phyloP scores from a whole-genome alignment of 2,888 invertebrate genomes.

The Melanotus villosus region DNA sequence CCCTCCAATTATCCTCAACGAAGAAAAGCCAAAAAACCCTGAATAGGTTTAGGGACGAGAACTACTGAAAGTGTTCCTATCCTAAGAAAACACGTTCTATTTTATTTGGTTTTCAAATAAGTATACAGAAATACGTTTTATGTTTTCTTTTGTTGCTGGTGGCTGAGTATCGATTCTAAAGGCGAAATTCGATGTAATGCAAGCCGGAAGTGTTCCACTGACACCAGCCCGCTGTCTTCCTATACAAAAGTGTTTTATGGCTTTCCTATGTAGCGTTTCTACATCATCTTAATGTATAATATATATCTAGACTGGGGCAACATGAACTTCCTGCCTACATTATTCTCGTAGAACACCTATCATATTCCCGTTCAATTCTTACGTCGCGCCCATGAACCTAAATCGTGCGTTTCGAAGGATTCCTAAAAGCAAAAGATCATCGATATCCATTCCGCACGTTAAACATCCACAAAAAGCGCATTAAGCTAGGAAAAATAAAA shows the following conservation, averaged over 20 bases:
- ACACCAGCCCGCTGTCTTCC: conserved; percentile 30
- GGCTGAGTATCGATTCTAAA: conserved; percentile 17
- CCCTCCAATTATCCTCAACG: too few relatives aligned
- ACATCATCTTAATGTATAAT: conserved; percentile 35
- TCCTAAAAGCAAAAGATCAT: background rate
- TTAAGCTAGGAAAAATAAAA: background rate
- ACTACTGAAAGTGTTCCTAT: too few relatives aligned
- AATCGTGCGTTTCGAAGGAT: background rate
- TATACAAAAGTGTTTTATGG: conserved; percentile 39
- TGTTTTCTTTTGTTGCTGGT: conserved; percentile 11
- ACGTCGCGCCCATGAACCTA: background rate
- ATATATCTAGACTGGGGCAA: conserved; percentile 11
- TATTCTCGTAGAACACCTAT: conserved; percentile 5
- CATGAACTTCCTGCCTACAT: background rate
- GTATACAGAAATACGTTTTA: conserved; percentile 7
- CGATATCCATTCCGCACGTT: background rate
- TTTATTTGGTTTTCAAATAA: background rate
- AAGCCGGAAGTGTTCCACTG: conserved; percentile 29
- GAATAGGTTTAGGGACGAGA: too few relatives aligned
- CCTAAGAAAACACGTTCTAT: background rate
- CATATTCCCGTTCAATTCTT: background rate
- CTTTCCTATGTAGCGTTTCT: conserved; percentile 31
- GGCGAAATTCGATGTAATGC: conserved; percentile 30
- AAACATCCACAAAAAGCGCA: background rate
- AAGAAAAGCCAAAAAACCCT: too few relatives aligned